phyloP scores from a whole-genome alignment of 2,888 invertebrate species.

The Didymodactylos carnosus region DNA sequence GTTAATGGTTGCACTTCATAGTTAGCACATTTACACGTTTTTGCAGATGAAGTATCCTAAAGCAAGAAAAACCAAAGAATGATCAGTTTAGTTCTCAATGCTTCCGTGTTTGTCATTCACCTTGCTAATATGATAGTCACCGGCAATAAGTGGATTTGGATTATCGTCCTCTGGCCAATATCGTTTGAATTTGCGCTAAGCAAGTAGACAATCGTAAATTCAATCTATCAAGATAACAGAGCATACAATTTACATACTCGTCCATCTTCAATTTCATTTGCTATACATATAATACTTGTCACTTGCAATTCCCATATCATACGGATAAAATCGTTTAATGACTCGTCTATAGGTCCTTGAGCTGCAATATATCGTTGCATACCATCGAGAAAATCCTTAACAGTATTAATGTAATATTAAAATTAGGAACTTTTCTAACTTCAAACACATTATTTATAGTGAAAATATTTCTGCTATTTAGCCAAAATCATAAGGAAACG shows the following conservation, averaged over 20 bases:
- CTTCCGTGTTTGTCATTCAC: background rate
- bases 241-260: background rate
- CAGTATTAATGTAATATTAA: too few species aligned
- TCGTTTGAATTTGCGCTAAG: constrained; percentile 8
- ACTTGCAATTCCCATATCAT: constrained; percentile 11
- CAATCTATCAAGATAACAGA: background rate
- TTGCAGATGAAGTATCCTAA: background rate
- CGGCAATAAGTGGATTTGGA: background rate
- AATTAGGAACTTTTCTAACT: too few species aligned
- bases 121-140: constrained; percentile 1
- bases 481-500: too few species aligned
- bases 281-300: constrained; percentile 6
- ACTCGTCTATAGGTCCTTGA: constrained; percentile 12
- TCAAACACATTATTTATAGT: too few species aligned
- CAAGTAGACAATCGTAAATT: background rate
- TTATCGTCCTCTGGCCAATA: constrained; percentile 12
- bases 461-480: too few species aligned
- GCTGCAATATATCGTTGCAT: constrained; percentile 9
- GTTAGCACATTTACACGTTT: background rate
- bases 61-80: background rate
- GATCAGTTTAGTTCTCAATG: too few species aligned
- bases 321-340: constrained; percentile 5
- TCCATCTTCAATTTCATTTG: constrained; percentile 11
- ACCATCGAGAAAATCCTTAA: constrained; percentile 2
- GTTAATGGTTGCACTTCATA: background rate